phyloP scores from a whole-genome alignment of 2,113 vertebrate genomes.

The Suncus etruscus region DNA sequence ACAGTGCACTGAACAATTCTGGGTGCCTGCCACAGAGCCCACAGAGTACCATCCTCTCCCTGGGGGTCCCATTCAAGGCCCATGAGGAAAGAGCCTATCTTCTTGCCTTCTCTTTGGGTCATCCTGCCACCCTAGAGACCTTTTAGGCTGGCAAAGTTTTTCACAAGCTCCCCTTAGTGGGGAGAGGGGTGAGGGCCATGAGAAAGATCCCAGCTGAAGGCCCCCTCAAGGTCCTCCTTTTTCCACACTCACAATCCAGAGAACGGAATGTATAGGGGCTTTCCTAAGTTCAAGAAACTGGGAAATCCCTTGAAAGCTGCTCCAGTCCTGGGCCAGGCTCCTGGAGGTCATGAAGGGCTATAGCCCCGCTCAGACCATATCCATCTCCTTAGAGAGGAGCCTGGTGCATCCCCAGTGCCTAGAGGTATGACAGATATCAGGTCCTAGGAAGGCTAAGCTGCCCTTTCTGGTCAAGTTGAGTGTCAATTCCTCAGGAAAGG shows the following conservation, averaged over 20 bases:
- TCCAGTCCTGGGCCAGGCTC: not conserved
- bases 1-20: not conserved
- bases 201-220: not conserved
- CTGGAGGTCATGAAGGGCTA: not conserved
- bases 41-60: not conserved
- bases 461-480: not conserved
- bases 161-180: not conserved
- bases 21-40: not conserved
- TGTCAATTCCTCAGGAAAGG: not conserved
- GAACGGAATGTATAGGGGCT: not conserved
- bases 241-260: not conserved
- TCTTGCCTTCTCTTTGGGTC: not conserved
- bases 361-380: not conserved
- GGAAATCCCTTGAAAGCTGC: not conserved
- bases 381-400: not conserved
- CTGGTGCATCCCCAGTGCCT: not conserved
- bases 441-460: not conserved
- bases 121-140: not conserved
- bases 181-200: not conserved
- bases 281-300: not conserved
- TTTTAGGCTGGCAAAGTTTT: not conserved
- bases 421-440: not conserved
- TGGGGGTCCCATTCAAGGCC: not conserved
- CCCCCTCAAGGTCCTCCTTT: not conserved
- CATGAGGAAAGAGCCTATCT: not conserved